These are phyloP conservation scores for Zaprionus kolodkinae DNA, from an alignment of 1,140 invertebrate species.

Conservation along the genomic window DNA sequence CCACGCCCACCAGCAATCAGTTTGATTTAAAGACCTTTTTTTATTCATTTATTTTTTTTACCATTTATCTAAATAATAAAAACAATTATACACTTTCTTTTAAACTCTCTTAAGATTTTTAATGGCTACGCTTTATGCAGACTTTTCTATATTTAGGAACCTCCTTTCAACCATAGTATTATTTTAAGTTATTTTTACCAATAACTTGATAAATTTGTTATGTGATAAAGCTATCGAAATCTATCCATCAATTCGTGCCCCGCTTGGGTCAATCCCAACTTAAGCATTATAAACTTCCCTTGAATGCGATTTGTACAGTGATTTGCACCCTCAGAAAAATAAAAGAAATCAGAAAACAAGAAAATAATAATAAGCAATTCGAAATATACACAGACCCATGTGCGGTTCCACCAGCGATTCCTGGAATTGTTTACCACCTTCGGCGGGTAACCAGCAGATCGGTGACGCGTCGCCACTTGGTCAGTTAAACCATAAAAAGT, in stretches of 20 bases:
- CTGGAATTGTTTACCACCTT: conserved; percentile 62
- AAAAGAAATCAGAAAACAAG: conserved; percentile 30
- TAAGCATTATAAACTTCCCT: neutral
- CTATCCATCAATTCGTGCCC: neutral
- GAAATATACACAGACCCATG: conserved; percentile 45
- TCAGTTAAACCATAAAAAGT: conserved; percentile 32
- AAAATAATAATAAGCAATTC: conserved; percentile 55
- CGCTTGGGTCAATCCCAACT: neutral
- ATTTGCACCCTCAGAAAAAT: conserved; percentile 7
- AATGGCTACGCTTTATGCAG: too few relatives aligned
- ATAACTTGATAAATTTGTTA: too few relatives aligned
- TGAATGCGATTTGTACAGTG: neutral
- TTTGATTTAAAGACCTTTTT: too few relatives aligned
- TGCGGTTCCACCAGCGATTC: conserved; percentile 66
- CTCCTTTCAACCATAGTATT: too few relatives aligned
- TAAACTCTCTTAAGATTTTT: too few relatives aligned
- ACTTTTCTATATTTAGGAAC: too few relatives aligned
- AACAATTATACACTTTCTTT: too few relatives aligned
- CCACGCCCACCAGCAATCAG: too few relatives aligned
- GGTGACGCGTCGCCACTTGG: conserved; percentile 39
- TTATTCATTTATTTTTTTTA: too few relatives aligned
- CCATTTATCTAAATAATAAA: too few relatives aligned
- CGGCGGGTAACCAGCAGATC: conserved; percentile 26
- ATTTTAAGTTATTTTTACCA: too few relatives aligned
- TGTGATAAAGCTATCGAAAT: neutral